Base-by-base conservation (phyloP, 2,113 vertebrate genomes). In the Proteles cristata region DNA sequence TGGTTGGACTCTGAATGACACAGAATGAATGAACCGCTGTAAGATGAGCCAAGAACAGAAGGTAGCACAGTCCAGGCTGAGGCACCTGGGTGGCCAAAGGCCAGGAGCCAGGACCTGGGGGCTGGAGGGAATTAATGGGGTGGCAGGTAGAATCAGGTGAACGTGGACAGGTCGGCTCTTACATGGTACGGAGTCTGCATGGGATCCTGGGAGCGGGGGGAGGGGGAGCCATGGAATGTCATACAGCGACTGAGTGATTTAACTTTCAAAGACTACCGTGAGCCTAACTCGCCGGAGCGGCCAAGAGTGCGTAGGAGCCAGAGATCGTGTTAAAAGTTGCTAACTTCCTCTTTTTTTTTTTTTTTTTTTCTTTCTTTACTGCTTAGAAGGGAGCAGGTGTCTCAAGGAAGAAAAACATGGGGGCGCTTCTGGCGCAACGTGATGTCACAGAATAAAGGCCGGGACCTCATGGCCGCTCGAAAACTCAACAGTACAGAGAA, bases 31-130 rank as follows among this genome's bases (percentile, higher is more conserved):
- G 43, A 35, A 21, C 15, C 1, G 15, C 16, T 2, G 12, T 33
- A 39, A 28, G 73, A 50, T 4, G 1, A 11, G 53, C 39, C 11
- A 65, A 39, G 82, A 63, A 43, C 43, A 71, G 84, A 28, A 80
- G 50, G 35, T 4, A 4, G 31, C 19, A 0, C 3, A 0, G 50
- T 25, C n/a, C 66, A 1, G 16, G 17, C 15, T 19, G 63, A 61
- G 83, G 31, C 45, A 12, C 26, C 53, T 11, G 21, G 0, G 0
- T 0, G 26, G 31, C 23, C 19, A 10, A 8, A n/a, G n/a, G 21
- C 33, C 21, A 4, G 33, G 69, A 74, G n/a, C 19, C 2, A 10
- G 73, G 80, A 15, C 35, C 83, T 1, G 31, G 23, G 61, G 33
- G 4, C 48, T 48, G 39, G 4, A 26, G n/a, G 81, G 33, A 31